A percentile compares a stretch with the other conserved stretches of the same genome.
These are phyloP conservation scores for Pangasianodon hypophthalmus DNA, from an alignment of 2,113 vertebrate species.

Conservation along the genomic window DNA sequence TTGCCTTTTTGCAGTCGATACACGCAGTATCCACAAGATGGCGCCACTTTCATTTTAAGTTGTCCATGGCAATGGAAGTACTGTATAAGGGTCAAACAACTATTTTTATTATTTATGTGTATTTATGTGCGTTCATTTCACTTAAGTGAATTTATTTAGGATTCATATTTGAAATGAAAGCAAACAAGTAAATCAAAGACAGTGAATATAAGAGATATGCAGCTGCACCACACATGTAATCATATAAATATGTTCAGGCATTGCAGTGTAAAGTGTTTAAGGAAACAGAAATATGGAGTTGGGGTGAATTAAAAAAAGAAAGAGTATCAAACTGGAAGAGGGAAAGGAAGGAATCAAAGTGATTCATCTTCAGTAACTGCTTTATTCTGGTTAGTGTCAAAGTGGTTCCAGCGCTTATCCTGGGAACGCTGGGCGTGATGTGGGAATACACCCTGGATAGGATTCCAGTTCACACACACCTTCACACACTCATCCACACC, in stretches of 20 bases:
- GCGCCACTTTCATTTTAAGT: not conserved
- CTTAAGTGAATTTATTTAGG: not conserved
- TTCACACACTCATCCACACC: not conserved
- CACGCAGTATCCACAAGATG: conserved; percentile 19
- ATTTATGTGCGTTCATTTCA: not conserved
- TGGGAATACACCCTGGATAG: not conserved
- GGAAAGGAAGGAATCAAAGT: not conserved
- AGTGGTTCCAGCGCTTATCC: not conserved
- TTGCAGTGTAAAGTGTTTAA: not conserved
- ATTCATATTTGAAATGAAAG: not conserved
- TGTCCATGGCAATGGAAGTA: not conserved
- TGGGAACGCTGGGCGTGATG: not conserved
- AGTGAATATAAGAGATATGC: not conserved
- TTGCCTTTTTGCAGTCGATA: not conserved
- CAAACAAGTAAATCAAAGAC: not conserved
- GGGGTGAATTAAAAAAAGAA: not conserved
- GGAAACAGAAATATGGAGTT: not conserved
- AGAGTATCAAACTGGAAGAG: not conserved
- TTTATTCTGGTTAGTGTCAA: not conserved
- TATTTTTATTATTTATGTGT: not conserved
- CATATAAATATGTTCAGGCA: not conserved
- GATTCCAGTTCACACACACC: not conserved
- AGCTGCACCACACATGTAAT: not conserved
- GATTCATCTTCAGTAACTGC: not conserved
- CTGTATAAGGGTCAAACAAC: not conserved